Conservation (phyloP, 2,797 vertebrate species). For the Danio albolineatus region DNA sequence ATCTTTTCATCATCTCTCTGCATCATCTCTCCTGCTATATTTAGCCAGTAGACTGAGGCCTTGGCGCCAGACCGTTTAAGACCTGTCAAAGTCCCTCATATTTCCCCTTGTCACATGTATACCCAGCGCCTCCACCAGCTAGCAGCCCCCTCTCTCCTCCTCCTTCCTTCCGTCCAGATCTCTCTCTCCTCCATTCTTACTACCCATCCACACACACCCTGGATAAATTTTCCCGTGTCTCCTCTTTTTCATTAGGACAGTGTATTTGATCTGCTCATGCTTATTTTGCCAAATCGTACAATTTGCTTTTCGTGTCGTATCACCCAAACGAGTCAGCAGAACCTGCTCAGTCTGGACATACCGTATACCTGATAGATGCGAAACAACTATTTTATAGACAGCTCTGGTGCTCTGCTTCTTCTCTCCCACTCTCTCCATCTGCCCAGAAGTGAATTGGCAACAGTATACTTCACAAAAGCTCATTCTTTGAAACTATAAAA, state of each 20-base stretch:
- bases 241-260: constrained; percentile 51
- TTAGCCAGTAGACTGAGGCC: constrained; percentile 90
- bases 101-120: constrained; percentile 92
- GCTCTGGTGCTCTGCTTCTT: constrained; percentile 42
- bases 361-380: constrained; percentile 84
- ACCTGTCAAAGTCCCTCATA: constrained; percentile 97
- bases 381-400: constrained; percentile 85
- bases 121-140: constrained; percentile 77
- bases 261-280: constrained; percentile 50
- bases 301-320: constrained; percentile 79
- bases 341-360: constrained; percentile 80
- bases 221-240: constrained; percentile 54
- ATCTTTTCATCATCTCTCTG: constrained; percentile 84
- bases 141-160: constrained; percentile 70
- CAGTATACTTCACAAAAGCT: neutral
- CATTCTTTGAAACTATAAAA: neutral
- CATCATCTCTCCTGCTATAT: constrained; percentile 89
- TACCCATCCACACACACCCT: constrained; percentile 48
- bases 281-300: constrained; percentile 52
- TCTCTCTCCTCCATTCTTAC: constrained; percentile 55
- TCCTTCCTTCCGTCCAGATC: constrained; percentile 45
- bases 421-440: neutral
- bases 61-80: constrained; percentile 99
- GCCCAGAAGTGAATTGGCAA: constrained; percentile 4
- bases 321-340: constrained; percentile 81